These are phyloP conservation scores for Grapholita molesta DNA, from an alignment of 1,140 invertebrate species.

Conservation along the genomic window DNA sequence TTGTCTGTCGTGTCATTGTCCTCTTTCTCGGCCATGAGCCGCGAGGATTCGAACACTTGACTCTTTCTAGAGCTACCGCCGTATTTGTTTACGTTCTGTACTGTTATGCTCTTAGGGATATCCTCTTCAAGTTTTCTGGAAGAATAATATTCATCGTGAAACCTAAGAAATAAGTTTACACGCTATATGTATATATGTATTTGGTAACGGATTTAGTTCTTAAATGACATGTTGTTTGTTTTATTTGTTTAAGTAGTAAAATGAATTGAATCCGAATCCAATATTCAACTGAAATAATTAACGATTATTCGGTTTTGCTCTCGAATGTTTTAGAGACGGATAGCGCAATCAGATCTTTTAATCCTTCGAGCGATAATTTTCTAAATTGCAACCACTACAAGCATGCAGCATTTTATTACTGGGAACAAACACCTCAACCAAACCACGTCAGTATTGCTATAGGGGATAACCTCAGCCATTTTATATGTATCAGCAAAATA, in stretches of 20 bases:
- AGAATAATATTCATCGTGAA: constrained; percentile 55
- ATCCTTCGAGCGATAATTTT: constrained; percentile 28
- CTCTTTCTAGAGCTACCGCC: constrained; percentile 71
- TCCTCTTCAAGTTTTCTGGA: constrained; percentile 74
- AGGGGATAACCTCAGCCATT: not conserved
- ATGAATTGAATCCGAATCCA: not conserved
- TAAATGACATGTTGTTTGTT: too few relatives aligned
- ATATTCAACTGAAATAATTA: not conserved
- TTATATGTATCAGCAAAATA: not conserved
- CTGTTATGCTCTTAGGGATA: constrained; percentile 62
- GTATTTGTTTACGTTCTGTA: constrained; percentile 67
- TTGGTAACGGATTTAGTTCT: too few relatives aligned
- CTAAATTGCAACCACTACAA: constrained; percentile 41
- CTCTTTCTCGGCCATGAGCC: constrained; percentile 66
- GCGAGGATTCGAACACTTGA: constrained; percentile 70
- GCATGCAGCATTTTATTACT: constrained; percentile 8
- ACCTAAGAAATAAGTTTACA: constrained; percentile 22
- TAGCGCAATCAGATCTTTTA: not conserved
- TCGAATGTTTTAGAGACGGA: not conserved
- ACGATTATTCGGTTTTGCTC: not conserved
- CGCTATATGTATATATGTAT: not conserved
- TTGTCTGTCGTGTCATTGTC: constrained; percentile 62
- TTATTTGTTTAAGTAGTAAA: not conserved
- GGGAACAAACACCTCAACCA: constrained; percentile 10
- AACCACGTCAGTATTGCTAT: not conserved